Percentiles rank a stretch among this genome's conserved stretches.
phyloP scores from a whole-genome alignment of 2,888 invertebrate species.

The Ceratothoa steindachneri region DNA sequence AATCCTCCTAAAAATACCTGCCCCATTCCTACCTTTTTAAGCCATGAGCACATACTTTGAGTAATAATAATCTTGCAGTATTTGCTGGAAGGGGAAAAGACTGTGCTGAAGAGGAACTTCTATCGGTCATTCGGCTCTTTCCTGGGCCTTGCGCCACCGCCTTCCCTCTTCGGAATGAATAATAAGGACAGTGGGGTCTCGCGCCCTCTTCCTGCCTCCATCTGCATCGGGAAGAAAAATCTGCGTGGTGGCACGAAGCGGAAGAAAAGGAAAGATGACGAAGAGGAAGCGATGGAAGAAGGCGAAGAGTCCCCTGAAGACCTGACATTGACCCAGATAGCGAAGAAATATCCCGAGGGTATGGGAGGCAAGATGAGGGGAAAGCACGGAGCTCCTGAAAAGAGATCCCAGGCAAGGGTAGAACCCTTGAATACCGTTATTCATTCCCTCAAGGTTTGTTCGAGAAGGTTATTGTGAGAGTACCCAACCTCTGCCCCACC shows the following conservation, averaged over 20 bases:
- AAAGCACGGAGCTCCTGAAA: neutral
- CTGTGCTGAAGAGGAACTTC: constrained; percentile 61
- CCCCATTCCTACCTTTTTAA: no score
- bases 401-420: neutral
- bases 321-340: constrained; percentile 44
- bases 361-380: constrained; percentile 2
- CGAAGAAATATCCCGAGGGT: constrained; percentile 38
- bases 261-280: constrained; percentile 41
- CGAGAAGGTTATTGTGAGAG: no score
- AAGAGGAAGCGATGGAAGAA: constrained; percentile 22
- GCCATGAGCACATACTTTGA: no score
- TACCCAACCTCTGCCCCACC: no score
- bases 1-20: no score
- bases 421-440: neutral
- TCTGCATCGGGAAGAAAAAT: no score
- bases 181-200: constrained; percentile 18
- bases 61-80: constrained; percentile 54
- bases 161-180: constrained; percentile 2
- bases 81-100: constrained; percentile 63
- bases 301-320: no score
- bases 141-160: constrained; percentile 31
- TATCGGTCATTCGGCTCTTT: constrained; percentile 48
- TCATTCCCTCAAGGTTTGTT: constrained; percentile 4
- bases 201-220: neutral
- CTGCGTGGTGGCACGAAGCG: constrained; percentile 17